Base-by-base conservation (phyloP, 2,113 vertebrate species). In the Hyla sarda region DNA sequence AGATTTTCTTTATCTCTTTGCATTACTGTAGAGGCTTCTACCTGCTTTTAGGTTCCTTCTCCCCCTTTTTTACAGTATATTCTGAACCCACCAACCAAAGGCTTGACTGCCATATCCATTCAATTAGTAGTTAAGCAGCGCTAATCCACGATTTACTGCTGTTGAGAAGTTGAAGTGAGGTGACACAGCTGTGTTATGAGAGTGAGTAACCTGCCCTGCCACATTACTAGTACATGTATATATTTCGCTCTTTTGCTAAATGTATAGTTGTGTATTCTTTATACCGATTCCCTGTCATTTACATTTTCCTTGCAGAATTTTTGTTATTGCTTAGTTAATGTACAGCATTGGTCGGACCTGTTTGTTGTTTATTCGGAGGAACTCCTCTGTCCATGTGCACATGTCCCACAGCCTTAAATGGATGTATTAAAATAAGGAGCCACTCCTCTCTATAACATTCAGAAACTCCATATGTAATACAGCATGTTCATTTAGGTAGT, bases 101-200 rank as follows among this genome's bases (percentile, higher is more conserved):
- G 41, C 72, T 17, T 54, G 23, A 25, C 32, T 37, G 52, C 28
- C 76, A 41, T 25, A 58, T 32, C 34, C 19, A 58, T 75, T 54
- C 76, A 79, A 34, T 78, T 54, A 54, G 50, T 23, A 21, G 50
- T 14, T 23, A 78, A 60, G 32, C 12, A 12, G 17, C 25, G 50
- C 52, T 79, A 79, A 79, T 58, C 76, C 32, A 37, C 10, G 30
- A 79, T 58, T 79, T 79, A 58, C 54, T 34, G 52, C 54, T 41
- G 76, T 16, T 34, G 52, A 58, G 52, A 37, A 79, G 76, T n/a
- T 79, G 76, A 79, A 58, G 52, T 32, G 21, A 58, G 76, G 76
- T 79, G 76, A 41, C 52, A 41, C 76, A 58, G 76, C 76, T 79
- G 52, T 76, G 74, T 58, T 79, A 79, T 58, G 52, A 32, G 54